Conservation (phyloP, 1,140 invertebrate species). For the Lethocerus indicus region DNA sequence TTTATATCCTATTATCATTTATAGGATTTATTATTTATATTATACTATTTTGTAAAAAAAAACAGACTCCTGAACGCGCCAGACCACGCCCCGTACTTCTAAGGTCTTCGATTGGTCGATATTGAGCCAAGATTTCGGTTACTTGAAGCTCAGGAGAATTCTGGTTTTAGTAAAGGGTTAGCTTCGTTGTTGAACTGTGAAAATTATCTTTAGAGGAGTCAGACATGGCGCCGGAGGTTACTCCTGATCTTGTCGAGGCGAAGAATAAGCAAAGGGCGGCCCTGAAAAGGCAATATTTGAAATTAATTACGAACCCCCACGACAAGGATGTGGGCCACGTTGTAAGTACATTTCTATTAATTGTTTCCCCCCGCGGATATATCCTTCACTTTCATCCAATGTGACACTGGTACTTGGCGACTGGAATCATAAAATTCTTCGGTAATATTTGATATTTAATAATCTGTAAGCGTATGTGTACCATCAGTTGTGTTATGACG, state of each 20-base stretch:
- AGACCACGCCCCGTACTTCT: no score
- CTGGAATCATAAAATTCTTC: not conserved
- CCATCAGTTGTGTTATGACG: not conserved
- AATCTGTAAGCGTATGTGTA: not conserved
- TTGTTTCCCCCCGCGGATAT: not conserved
- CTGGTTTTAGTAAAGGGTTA: no score
- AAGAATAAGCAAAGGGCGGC: conserved; percentile 6
- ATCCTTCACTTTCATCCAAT: not conserved
- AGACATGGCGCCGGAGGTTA: not conserved
- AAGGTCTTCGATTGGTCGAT: no score
- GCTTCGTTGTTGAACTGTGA: no score
- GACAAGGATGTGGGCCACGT: not conserved
- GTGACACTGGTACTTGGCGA: not conserved
- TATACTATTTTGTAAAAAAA: no score
- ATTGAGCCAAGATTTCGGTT: no score
- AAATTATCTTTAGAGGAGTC: not conserved
- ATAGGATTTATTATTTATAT: no score
- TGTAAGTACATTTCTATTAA: conserved; percentile 4
- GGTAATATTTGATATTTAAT: not conserved
- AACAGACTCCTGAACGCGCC: no score
- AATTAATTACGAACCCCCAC: conserved; percentile 8
- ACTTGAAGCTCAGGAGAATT: no score
- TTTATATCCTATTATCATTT: no score
- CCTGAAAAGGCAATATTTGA: conserved; percentile 8
- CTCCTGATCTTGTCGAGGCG: conserved; percentile 3